phyloP scores from a whole-genome alignment of 2,797 vertebrate genomes.

The Notoglanidium macrostoma region DNA sequence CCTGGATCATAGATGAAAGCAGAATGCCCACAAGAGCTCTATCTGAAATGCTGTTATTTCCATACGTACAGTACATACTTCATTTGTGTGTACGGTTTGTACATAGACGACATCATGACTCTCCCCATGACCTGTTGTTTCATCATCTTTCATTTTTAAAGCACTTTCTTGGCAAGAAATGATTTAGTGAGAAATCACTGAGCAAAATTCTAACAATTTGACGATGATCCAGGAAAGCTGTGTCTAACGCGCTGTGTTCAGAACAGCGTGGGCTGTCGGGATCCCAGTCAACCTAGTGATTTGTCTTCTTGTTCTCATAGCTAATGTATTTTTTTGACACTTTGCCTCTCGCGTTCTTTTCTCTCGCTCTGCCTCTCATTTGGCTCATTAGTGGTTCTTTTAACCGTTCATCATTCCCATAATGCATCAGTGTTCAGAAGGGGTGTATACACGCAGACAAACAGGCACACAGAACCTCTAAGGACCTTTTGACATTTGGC shows the following conservation, averaged over 20 bases:
- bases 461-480: conserved; percentile 21
- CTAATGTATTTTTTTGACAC: neutral
- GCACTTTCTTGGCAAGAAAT: no score
- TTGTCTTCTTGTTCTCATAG: neutral
- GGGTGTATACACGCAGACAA: conserved; percentile 8
- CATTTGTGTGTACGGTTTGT: neutral
- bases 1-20: neutral
- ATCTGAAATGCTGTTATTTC: neutral
- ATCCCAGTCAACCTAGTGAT: neutral
- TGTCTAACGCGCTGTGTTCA: neutral
- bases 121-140: neutral
- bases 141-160: neutral
- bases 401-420: conserved; percentile 46
- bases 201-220: neutral
- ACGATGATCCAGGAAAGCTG: neutral
- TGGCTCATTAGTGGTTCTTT: conserved; percentile 49
- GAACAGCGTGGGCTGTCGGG: conserved; percentile 9
- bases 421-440: conserved; percentile 39
- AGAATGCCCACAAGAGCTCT: neutral
- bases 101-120: neutral
- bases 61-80: neutral
- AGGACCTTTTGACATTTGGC: conserved; percentile 58
- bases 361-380: conserved; percentile 24
- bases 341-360: neutral
- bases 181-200: neutral